A percentile compares a stretch with the other conserved stretches of the same genome.
phyloP scores from a whole-genome alignment of 2,888 invertebrate genomes.

The Hipparchia semele region DNA sequence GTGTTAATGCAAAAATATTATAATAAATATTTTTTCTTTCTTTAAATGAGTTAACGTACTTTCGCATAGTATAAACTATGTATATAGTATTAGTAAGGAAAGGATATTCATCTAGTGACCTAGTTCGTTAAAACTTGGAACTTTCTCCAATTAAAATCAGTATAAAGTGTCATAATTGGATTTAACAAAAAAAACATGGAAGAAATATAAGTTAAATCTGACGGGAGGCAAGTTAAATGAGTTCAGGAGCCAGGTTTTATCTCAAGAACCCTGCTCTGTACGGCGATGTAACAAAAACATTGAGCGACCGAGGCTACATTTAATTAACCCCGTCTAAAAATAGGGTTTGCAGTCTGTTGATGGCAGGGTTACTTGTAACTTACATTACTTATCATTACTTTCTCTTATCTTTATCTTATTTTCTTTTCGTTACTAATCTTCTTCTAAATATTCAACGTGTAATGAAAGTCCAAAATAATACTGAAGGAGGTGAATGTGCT shows the following conservation, averaged over 20 bases:
- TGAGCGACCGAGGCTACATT: neutral
- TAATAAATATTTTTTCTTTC: too few species aligned
- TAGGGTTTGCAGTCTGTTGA: neutral
- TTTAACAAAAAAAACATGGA: slow-evolving; percentile 31
- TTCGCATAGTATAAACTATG: too few species aligned
- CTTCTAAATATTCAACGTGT: too few species aligned
- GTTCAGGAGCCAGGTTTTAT: slow-evolving; percentile 38
- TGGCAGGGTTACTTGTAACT: too few species aligned
- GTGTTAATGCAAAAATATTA: too few species aligned
- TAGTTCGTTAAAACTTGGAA: slow-evolving; percentile 14
- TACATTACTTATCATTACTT: too few species aligned
- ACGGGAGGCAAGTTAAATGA: slow-evolving; percentile 40
- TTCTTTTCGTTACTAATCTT: too few species aligned
- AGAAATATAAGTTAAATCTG: slow-evolving; percentile 25
- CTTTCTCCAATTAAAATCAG: slow-evolving; percentile 34
- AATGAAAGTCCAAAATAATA: too few species aligned
- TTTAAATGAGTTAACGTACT: too few species aligned
- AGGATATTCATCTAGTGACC: neutral
- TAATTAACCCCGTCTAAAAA: neutral
- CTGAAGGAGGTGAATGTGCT: too few species aligned
- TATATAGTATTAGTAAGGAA: too few species aligned
- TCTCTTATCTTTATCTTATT: too few species aligned
- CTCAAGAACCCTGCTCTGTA: slow-evolving; percentile 25
- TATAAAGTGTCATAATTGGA: slow-evolving; percentile 36
- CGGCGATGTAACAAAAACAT: slow-evolving; percentile 20